Percentiles rank a stretch among this genome's conserved stretches.
Conservation (phyloP, 2,888 invertebrate genomes). For the Xylophagus ater region DNA sequence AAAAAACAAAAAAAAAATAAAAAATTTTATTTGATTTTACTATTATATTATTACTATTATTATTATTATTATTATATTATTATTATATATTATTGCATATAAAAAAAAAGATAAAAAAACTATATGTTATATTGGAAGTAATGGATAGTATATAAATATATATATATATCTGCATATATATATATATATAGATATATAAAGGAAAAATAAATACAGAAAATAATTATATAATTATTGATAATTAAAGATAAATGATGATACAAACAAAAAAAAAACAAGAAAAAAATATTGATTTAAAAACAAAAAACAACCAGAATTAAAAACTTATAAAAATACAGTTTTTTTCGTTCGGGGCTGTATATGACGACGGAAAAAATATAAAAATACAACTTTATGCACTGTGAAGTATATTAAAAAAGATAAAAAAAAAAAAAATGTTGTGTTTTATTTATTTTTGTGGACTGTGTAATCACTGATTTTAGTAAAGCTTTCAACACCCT, state of each 20-base stretch:
- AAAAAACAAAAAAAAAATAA: constrained; percentile 1
- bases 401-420: constrained; percentile 11
- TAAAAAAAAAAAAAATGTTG: constrained; percentile 1
- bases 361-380: too few relatives aligned
- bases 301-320: constrained; percentile 10
- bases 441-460: too few relatives aligned
- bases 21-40: constrained; percentile 12
- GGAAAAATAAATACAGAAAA: too few relatives aligned
- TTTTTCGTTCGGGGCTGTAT: constrained; percentile 14
- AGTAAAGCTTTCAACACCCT: too few relatives aligned
- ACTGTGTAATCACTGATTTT: too few relatives aligned
- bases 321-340: constrained; percentile 10
- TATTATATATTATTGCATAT: constrained; percentile 11
- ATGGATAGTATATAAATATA: constrained; percentile 17
- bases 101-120: constrained; percentile 11
- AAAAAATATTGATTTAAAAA: constrained; percentile 8
- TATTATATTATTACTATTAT: constrained; percentile 13
- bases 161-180: constrained; percentile 16
- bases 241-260: constrained; percentile 10
- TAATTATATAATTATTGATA: too few relatives aligned
- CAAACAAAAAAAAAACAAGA: constrained; percentile 9
- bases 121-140: constrained; percentile 17
- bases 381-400: constrained; percentile 16
- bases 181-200: constrained; percentile 15
- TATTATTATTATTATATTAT: constrained; percentile 12